Conservation (phyloP, 2,888 invertebrate genomes). For the Melipona beecheii region DNA sequence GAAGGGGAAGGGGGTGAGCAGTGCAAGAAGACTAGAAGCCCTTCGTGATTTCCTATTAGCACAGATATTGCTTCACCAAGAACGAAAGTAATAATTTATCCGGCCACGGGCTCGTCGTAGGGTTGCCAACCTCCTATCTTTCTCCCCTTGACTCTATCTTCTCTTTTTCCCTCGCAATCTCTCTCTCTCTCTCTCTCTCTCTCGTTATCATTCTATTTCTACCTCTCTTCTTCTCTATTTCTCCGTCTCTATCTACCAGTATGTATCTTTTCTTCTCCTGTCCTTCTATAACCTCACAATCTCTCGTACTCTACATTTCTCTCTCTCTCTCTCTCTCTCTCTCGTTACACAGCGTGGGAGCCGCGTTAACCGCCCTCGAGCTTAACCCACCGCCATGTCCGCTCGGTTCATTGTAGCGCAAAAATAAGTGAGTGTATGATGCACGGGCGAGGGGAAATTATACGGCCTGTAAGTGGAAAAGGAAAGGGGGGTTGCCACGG, state of each 20-base stretch:
- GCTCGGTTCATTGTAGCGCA: constrained; percentile 78
- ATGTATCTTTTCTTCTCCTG: neutral
- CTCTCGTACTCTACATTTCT: constrained; percentile 9
- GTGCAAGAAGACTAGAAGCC: constrained; percentile 67
- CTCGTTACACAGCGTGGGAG: constrained; percentile 36
- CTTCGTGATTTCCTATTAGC: constrained; percentile 80
- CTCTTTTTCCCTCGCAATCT: constrained; percentile 6
- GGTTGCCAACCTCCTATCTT: constrained; percentile 49
- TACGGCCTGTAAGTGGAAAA: constrained; percentile 76
- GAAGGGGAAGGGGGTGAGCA: constrained; percentile 45
- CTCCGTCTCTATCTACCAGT: neutral
- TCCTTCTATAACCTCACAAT: neutral
- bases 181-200: constrained; percentile 23
- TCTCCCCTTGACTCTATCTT: constrained; percentile 16
- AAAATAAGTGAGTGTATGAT: constrained; percentile 82
- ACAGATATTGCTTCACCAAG: constrained; percentile 78
- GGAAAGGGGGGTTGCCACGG: constrained; percentile 76
- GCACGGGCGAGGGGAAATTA: constrained; percentile 79
- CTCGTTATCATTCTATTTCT: constrained; percentile 10
- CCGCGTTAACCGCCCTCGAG: constrained; percentile 62
- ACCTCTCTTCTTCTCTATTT: constrained; percentile 8
- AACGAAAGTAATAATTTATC: constrained; percentile 80
- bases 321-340: constrained; percentile 15
- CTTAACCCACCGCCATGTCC: constrained; percentile 72
- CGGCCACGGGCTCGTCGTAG: constrained; percentile 67